phyloP scores from a whole-genome alignment of 2,888 invertebrate species.

The Philopedon plagiatum region DNA sequence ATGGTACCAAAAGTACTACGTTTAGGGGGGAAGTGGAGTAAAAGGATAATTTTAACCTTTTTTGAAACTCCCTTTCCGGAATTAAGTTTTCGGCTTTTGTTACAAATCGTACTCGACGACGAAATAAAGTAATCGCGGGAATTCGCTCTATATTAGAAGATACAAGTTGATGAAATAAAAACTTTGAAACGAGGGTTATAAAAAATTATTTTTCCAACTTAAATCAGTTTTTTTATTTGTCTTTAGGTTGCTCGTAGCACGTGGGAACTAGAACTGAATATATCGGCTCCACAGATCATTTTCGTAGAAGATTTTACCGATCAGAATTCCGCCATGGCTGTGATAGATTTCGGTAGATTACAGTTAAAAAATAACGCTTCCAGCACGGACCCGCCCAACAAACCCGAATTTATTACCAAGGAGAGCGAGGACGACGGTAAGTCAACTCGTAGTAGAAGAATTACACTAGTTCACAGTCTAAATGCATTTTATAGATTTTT shows the following conservation, averaged over 20 bases:
- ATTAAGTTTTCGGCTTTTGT: too few relatives aligned
- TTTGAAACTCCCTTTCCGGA: too few relatives aligned
- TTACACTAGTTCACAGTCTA: neutral
- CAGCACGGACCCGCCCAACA: slow-evolving; percentile 57
- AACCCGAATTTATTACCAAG: slow-evolving; percentile 64
- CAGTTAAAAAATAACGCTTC: slow-evolving; percentile 71
- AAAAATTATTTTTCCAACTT: slow-evolving; percentile 4
- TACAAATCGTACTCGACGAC: too few relatives aligned
- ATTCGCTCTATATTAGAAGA: too few relatives aligned
- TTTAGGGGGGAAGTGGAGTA: too few relatives aligned
- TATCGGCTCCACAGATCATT: slow-evolving; percentile 94
- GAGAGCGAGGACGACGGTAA: slow-evolving; percentile 71
- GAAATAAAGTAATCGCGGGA: too few relatives aligned
- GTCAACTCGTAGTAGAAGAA: slow-evolving; percentile 12
- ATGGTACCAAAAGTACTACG: too few relatives aligned
- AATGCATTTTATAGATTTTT: too few relatives aligned
- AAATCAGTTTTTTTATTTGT: slow-evolving; percentile 16
- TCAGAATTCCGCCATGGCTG: slow-evolving; percentile 82
- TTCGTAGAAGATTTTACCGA: slow-evolving; percentile 87
- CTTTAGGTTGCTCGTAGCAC: slow-evolving; percentile 76
- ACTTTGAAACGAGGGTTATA: too few relatives aligned
- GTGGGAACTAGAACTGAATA: slow-evolving; percentile 92
- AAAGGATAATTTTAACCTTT: too few relatives aligned
- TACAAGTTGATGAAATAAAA: too few relatives aligned
- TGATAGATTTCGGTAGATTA: slow-evolving; percentile 93